Percentiles rank a stretch among this genome's conserved stretches.
Conservation (phyloP, 2,797 vertebrate genomes). For the Centropyge bicolor region DNA sequence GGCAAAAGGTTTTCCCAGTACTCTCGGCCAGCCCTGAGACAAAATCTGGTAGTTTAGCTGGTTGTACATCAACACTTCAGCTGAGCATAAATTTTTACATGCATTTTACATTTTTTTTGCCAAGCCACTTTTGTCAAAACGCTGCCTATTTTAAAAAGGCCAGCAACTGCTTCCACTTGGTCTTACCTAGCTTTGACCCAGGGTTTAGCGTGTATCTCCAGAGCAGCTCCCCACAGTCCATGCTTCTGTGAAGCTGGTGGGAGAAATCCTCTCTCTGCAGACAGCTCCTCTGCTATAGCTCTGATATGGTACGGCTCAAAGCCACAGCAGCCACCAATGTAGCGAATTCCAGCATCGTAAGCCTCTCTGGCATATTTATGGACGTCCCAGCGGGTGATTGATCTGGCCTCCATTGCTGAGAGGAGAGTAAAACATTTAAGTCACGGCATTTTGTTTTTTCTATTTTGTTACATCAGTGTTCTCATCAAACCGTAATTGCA, state of each 20-base stretch:
- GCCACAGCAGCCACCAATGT: slow-evolving; percentile 92
- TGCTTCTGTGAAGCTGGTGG: slow-evolving; percentile 91
- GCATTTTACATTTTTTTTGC: not conserved
- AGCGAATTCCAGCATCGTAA: slow-evolving; percentile 88
- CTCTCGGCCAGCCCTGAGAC: slow-evolving; percentile 88
- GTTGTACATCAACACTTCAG: not conserved
- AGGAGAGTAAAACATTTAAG: not conserved
- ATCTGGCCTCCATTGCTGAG: slow-evolving; percentile 89
- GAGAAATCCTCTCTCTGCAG: slow-evolving; percentile 87
- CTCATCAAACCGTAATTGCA: not conserved
- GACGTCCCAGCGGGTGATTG: slow-evolving; percentile 90
- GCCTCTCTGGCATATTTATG: slow-evolving; percentile 91
- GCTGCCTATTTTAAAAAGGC: not conserved
- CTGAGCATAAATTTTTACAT: not conserved
- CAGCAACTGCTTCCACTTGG: not conserved
- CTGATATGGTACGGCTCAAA: slow-evolving; percentile 93
- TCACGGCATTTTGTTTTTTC: not conserved
- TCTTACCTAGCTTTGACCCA: slow-evolving; percentile 91
- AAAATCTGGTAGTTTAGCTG: slow-evolving; percentile 18
- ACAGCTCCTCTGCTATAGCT: slow-evolving; percentile 90
- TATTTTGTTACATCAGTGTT: not conserved
- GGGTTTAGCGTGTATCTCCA: slow-evolving; percentile 92
- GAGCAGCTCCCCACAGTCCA: slow-evolving; percentile 86
- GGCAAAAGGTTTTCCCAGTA: slow-evolving; percentile 93
- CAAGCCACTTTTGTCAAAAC: not conserved